phyloP scores from a whole-genome alignment of 2,888 invertebrate species.

The Metallyticus violacea region DNA sequence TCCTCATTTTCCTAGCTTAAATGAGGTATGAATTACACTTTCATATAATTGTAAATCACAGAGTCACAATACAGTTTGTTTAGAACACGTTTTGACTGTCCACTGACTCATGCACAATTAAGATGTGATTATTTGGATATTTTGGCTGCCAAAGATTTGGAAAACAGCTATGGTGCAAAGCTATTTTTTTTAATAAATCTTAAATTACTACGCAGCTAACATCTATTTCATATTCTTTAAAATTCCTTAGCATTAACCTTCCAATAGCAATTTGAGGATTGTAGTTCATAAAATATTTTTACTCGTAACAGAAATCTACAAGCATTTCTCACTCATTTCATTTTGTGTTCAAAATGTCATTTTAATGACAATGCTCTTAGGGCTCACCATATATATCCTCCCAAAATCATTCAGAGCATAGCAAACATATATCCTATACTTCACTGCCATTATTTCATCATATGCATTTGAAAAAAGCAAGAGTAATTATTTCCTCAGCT shows the following conservation, averaged over 20 bases:
- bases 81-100: neutral
- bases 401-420: neutral
- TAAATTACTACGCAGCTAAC: neutral
- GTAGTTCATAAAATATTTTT: neutral
- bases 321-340: neutral
- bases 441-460: neutral
- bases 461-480: neutral
- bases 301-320: neutral
- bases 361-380: neutral
- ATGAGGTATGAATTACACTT: neutral
- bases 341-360: neutral
- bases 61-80: neutral
- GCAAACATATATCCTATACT: neutral
- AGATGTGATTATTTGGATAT: neutral
- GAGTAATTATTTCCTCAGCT: neutral
- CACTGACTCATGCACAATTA: neutral
- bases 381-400: neutral
- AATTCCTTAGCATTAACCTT: neutral
- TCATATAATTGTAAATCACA: neutral
- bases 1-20: neutral
- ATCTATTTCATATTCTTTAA: slow-evolving; percentile 1
- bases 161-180: slow-evolving; percentile 11
- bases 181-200: neutral
- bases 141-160: neutral
- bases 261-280: neutral